These are phyloP conservation scores for Theodoxus fluviatilis DNA, from an alignment of 2,888 invertebrate species.

Conservation along the genomic window DNA sequence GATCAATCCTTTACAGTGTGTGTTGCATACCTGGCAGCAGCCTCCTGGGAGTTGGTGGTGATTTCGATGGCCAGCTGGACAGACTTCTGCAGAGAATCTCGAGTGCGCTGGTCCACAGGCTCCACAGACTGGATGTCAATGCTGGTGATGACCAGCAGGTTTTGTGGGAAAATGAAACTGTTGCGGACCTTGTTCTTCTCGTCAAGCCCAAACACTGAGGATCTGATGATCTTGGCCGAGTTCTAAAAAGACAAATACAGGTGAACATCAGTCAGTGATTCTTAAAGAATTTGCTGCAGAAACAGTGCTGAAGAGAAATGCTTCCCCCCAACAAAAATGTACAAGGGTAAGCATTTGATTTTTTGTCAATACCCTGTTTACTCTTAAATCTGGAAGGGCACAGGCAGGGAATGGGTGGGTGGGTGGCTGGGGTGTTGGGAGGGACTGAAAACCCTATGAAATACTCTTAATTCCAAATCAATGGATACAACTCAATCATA, in stretches of 20 bases:
- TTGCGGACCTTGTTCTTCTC: slow-evolving; percentile 65
- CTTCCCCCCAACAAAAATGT: too few species aligned
- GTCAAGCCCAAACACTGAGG: slow-evolving; percentile 68
- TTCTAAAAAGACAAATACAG: slow-evolving; percentile 55
- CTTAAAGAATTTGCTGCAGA: background rate
- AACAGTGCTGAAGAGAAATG: too few species aligned
- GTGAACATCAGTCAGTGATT: background rate
- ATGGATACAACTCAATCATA: too few species aligned
- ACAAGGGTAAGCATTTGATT: too few species aligned
- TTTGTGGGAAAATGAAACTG: slow-evolving; percentile 66
- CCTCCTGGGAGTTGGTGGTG: slow-evolving; percentile 69
- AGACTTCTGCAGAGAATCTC: slow-evolving; percentile 68
- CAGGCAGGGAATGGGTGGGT: too few species aligned
- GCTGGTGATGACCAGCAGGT: slow-evolving; percentile 67
- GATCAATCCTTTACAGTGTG: too few species aligned
- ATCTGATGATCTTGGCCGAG: slow-evolving; percentile 67
- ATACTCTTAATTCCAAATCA: too few species aligned
- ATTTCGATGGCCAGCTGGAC: slow-evolving; percentile 70
- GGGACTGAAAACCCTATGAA: too few species aligned
- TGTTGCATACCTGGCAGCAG: slow-evolving; percentile 67
- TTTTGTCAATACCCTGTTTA: too few species aligned
- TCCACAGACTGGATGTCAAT: slow-evolving; percentile 69
- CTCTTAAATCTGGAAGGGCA: too few species aligned
- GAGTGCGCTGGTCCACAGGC: slow-evolving; percentile 69
- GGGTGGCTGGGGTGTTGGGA: too few species aligned